These are phyloP conservation scores for Gymnothorax reevesii DNA, from an alignment of 2,797 vertebrate species.

Conservation along the genomic window DNA sequence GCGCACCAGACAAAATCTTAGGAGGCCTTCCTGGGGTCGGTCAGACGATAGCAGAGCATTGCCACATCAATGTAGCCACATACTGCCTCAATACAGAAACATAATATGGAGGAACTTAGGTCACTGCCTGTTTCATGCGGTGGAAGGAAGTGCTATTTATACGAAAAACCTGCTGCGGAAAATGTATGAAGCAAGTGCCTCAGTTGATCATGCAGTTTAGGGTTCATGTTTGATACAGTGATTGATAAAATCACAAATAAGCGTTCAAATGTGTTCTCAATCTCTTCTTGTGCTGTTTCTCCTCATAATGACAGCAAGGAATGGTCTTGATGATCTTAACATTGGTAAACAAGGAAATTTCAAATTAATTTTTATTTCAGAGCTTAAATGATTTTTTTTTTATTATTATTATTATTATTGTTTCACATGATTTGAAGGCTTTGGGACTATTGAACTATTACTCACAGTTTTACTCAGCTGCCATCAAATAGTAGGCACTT, in stretches of 20 bases:
- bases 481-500: not conserved
- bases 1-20: not conserved
- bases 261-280: not conserved
- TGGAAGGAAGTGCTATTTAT: constrained; percentile 33
- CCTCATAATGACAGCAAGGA: not conserved
- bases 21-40: not conserved
- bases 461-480: not conserved
- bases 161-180: constrained; percentile 1
- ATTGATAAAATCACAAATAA: not conserved
- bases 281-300: not conserved
- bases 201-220: not conserved
- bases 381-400: not conserved
- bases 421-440: not conserved
- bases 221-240: not conserved
- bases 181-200: not conserved
- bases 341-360: not conserved
- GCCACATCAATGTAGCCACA: not conserved
- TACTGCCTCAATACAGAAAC: not conserved
- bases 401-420: too few relatives aligned
- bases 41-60: not conserved
- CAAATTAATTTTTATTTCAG: not conserved
- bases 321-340: not conserved
- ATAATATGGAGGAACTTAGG: constrained; percentile 1
- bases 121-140: not conserved
- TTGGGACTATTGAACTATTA: not conserved